Evolutionary conservation across 2,797 vertebrate genomes (phyloP), one percentile per base, ranked within the genome.

Genomic region (Danio tinwini): DNA sequence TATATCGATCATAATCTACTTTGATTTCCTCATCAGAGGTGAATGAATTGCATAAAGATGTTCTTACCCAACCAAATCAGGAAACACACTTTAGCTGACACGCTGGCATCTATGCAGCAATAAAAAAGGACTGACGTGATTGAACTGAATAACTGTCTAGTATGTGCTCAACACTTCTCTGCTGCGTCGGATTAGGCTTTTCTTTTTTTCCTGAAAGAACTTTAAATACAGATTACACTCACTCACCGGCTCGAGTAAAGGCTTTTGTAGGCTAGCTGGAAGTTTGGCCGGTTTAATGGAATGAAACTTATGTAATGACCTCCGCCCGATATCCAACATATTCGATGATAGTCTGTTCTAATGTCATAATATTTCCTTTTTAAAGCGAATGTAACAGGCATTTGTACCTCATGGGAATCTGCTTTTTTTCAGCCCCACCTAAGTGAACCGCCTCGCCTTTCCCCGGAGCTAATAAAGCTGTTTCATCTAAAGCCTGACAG

Each of bases 21-120:
- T 42, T 62, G 40, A 64, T 75, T 65, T 76, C 55, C 52, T 73
- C 61, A 78, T 52, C 58, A 69, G 55, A 49, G 67, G 67, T 58
- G 64, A 78, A 78, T 68, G 61, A 78, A 81, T 86, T 84, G 83
- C 81, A 86, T 83, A 86, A 86, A 78, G 19, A 82, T 69, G 81
- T 80, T 62, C 75, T 81, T 62, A 72, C 59, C 81, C 47, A 75
- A 75, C 74, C 82, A 68, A 47, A 82, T 72, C 80, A 80, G 82
- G 82, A 85, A 80, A 84, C 80, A 82, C 62, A 74, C 72, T 81
- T 76, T 45, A 81, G 83, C 80, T 75, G 80, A 84, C 82, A 81
- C 80, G 70, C 19, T 81, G 81, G 82, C 85, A 74, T 77, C 17
- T 55, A 52, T 55, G 77, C 69, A 78, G 74, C 68, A 82, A 73